Conservation (phyloP, 2,113 vertebrate genomes). For the Motacilla tschutschensis region DNA sequence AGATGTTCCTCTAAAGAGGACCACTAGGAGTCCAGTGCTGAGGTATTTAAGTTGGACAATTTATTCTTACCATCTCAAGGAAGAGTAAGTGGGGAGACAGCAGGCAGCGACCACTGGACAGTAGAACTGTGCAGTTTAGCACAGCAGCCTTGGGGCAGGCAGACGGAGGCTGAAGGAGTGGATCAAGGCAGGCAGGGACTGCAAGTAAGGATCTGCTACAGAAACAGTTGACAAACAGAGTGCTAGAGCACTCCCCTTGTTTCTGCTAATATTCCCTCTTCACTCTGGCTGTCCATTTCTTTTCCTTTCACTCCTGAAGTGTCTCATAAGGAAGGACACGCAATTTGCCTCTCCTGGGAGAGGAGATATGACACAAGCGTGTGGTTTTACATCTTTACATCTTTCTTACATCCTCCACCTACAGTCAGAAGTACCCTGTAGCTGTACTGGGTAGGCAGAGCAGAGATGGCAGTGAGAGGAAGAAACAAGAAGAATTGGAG, state of each 20-base stretch:
- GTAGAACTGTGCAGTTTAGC: background rate
- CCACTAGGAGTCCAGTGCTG: background rate
- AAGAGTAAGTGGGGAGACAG: background rate
- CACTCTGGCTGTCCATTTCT: background rate
- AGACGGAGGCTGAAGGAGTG: background rate
- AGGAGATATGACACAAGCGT: background rate
- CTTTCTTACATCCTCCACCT: background rate
- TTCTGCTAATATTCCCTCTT: background rate
- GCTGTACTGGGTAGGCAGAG: background rate
- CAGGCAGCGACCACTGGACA: background rate
- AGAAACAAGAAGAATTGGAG: conserved; percentile 22
- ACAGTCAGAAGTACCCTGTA: background rate
- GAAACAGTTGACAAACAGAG: background rate
- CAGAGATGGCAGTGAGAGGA: background rate
- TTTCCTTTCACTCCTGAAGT: background rate
- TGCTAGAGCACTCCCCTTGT: background rate
- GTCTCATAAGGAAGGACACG: background rate
- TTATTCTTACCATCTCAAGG: background rate
- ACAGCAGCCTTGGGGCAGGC: background rate
- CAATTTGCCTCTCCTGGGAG: background rate
- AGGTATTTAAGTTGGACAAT: background rate
- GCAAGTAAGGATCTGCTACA: background rate
- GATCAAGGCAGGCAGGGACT: background rate
- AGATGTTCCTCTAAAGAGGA: background rate
- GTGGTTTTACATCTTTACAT: background rate